These are phyloP conservation scores for Axea sp. DNA, from an alignment of 2,888 invertebrate genomes.

Conservation along the genomic window DNA sequence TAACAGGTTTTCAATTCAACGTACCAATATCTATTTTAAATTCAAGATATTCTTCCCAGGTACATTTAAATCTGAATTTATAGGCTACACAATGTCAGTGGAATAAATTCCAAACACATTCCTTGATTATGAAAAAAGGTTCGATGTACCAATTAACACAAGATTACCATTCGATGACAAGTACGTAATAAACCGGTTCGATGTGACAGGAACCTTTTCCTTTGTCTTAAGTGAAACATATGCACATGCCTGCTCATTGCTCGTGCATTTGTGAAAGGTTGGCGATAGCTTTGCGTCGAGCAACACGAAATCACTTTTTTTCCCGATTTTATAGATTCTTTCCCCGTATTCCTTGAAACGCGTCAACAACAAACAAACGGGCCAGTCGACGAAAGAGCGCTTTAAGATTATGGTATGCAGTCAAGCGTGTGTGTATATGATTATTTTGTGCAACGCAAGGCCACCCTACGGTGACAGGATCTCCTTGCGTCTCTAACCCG, in stretches of 20 bases:
- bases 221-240: slow-evolving; percentile 26
- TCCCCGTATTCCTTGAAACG: slow-evolving; percentile 13
- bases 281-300: neutral
- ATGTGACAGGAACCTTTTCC: slow-evolving; percentile 16
- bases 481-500: slow-evolving; percentile 66
- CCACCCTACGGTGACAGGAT: slow-evolving; percentile 74
- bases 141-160: slow-evolving; percentile 12
- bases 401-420: slow-evolving; percentile 72
- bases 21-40: too few species aligned
- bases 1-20: too few species aligned
- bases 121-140: neutral
- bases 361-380: slow-evolving; percentile 45
- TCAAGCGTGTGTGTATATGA: slow-evolving; percentile 74
- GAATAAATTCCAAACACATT: neutral
- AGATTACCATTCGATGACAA: slow-evolving; percentile 34
- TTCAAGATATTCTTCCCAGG: too few species aligned
- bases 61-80: too few species aligned
- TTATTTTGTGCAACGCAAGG: slow-evolving; percentile 75
- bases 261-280: slow-evolving; percentile 19
- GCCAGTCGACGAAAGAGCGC: slow-evolving; percentile 54
- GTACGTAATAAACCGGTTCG: slow-evolving; percentile 17
- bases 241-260: slow-evolving; percentile 1
- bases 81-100: neutral
- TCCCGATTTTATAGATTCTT: slow-evolving; percentile 49
- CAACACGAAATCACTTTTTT: slow-evolving; percentile 12